phyloP scores from a whole-genome alignment of 2,888 invertebrate species.

The Volucella inflata region DNA sequence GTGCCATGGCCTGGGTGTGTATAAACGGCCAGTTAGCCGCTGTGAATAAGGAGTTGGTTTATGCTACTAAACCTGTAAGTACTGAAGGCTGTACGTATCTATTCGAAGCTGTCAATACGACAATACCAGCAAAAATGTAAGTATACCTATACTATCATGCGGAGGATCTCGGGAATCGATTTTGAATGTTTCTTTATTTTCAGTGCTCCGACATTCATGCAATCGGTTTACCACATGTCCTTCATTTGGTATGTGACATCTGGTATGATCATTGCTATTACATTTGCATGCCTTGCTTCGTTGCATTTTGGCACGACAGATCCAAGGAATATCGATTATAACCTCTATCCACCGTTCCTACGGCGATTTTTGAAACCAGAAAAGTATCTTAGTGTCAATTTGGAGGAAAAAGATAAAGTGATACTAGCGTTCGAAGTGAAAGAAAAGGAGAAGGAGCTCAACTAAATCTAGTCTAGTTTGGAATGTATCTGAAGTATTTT shows the following conservation, averaged over 20 bases:
- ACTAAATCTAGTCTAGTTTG: no score
- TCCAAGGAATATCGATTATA: slow-evolving; percentile 85
- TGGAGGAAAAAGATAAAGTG: slow-evolving; percentile 77
- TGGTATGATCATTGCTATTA: slow-evolving; percentile 86
- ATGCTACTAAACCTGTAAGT: slow-evolving; percentile 85
- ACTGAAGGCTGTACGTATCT: slow-evolving; percentile 86
- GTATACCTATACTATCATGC: slow-evolving; percentile 36
- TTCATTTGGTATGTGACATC: slow-evolving; percentile 89
- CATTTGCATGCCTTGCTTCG: slow-evolving; percentile 86
- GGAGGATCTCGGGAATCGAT: slow-evolving; percentile 58
- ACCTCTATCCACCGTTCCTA: slow-evolving; percentile 87
- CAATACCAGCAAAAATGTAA: slow-evolving; percentile 71
- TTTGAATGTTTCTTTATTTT: neutral
- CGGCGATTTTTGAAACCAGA: slow-evolving; percentile 83
- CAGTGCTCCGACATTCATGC: slow-evolving; percentile 77
- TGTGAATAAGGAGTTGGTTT: slow-evolving; percentile 85
- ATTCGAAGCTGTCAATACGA: slow-evolving; percentile 82
- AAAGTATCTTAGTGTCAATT: slow-evolving; percentile 79
- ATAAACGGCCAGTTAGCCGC: slow-evolving; percentile 88
- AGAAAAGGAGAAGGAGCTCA: slow-evolving; percentile 22
- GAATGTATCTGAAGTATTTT: no score
- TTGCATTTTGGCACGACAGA: slow-evolving; percentile 85
- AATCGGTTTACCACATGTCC: slow-evolving; percentile 86
- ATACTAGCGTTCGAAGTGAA: slow-evolving; percentile 76
- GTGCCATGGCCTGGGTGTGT: slow-evolving; percentile 88